Conservation (phyloP, 2,113 vertebrate genomes). For the Budorcas taxicolor region DNA sequence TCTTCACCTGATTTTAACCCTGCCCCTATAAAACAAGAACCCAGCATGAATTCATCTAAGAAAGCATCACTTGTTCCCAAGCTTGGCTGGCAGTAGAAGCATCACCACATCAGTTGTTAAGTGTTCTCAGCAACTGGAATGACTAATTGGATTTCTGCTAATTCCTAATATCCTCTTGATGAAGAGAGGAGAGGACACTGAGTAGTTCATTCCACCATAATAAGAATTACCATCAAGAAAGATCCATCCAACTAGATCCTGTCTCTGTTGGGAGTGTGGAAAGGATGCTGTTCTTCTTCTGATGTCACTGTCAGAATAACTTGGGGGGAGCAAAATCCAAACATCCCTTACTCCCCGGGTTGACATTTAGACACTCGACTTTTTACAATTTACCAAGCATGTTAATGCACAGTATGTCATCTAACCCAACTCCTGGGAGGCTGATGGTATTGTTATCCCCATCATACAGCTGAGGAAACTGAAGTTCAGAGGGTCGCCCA, state of each 20-base stretch:
- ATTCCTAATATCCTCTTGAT: not conserved
- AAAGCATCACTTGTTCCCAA: not conserved
- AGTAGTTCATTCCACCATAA: not conserved
- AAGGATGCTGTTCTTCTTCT: not conserved
- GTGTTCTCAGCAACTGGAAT: not conserved
- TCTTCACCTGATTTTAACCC: not conserved
- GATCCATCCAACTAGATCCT: not conserved
- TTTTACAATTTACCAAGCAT: not conserved
- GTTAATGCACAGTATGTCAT: not conserved
- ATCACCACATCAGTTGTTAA: not conserved
- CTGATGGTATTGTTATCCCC: not conserved
- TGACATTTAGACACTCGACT: not conserved
- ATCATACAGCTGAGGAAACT: not conserved
- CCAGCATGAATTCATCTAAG: not conserved
- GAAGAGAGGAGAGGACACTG: not conserved
- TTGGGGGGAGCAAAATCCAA: not conserved
- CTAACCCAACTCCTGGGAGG: not conserved
- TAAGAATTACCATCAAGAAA: not conserved
- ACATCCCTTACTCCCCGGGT: no score
- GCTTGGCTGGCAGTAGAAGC: not conserved
- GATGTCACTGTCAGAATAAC: not conserved
- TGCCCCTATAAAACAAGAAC: constrained; percentile 20
- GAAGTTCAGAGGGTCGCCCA: not conserved
- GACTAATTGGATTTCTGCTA: not conserved
- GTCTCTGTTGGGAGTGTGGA: not conserved